These are phyloP conservation scores for Cydia splendana DNA, from an alignment of 1,140 invertebrate genomes.

Conservation along the genomic window DNA sequence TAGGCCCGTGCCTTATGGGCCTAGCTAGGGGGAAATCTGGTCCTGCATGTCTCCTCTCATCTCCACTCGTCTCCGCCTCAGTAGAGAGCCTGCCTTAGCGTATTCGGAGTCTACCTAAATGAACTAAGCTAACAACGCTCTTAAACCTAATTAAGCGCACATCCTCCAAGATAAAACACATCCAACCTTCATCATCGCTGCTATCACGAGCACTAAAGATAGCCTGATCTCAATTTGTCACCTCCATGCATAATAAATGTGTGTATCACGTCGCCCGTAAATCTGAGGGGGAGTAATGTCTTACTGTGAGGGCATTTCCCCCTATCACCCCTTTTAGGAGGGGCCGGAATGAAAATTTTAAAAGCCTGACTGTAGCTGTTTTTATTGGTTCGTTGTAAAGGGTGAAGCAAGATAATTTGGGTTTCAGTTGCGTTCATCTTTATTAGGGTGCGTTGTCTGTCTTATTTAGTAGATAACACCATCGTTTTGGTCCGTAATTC, in stretches of 20 bases:
- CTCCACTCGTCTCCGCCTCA: too few relatives aligned
- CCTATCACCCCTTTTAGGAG: neutral
- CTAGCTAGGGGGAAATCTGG: too few relatives aligned
- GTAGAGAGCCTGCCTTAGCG: too few relatives aligned
- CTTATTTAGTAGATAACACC: neutral
- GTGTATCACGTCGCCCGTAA: constrained; percentile 22
- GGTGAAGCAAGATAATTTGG: constrained; percentile 1
- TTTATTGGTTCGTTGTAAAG: constrained; percentile 15
- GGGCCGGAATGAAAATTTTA: constrained; percentile 7
- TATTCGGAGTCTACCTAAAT: too few relatives aligned
- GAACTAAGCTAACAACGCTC: neutral
- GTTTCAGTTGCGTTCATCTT: neutral
- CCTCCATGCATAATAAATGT: constrained; percentile 23
- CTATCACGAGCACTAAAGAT: neutral
- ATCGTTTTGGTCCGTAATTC: neutral
- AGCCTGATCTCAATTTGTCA: constrained; percentile 21
- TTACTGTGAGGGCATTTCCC: constrained; percentile 7
- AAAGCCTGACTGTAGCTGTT: constrained; percentile 7
- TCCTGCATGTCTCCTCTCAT: too few relatives aligned
- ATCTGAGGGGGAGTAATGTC: constrained; percentile 25
- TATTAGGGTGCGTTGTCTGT: neutral
- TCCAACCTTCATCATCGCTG: neutral
- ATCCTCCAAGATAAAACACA: neutral
- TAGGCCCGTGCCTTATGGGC: too few relatives aligned
- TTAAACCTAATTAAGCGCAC: neutral